Evolutionary conservation across 2,888 invertebrate species (phyloP).

Genomic region (Calliscelio sp.): DNA sequence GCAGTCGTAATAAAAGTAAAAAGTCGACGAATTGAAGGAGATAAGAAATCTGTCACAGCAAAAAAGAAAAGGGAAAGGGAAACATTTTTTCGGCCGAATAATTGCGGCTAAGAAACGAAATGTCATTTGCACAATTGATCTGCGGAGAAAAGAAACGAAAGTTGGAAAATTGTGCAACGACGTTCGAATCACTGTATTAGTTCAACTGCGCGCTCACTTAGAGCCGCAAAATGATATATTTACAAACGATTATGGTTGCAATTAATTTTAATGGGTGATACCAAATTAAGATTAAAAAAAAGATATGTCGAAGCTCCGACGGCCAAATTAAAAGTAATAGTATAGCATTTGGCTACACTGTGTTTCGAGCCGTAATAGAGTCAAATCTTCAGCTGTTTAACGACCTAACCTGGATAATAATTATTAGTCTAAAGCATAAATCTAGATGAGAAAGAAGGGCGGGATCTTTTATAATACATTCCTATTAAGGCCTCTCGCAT

Average conservation of each 20-base stretch:
- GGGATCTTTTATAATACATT: conserved; percentile 73
- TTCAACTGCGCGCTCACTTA: too few relatives aligned
- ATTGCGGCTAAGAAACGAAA: conserved; percentile 48
- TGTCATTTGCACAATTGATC: conserved; percentile 57
- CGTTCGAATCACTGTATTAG: background rate
- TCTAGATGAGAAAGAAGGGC: conserved; percentile 69
- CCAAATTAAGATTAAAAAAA: too few relatives aligned
- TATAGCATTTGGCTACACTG: conserved; percentile 42
- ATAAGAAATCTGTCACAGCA: conserved; percentile 61
- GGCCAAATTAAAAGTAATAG: conserved; percentile 53
- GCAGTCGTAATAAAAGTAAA: conserved; percentile 60
- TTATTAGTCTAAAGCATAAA: conserved; percentile 67
- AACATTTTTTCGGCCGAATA: conserved; percentile 38
- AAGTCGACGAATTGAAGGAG: conserved; percentile 36
- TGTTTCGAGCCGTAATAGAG: conserved; percentile 50
- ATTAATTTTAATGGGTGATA: conserved; percentile 49
- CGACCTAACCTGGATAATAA: conserved; percentile 60
- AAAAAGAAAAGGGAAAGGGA: too few relatives aligned
- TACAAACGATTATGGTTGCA: conserved; percentile 26
- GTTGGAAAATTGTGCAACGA: conserved; percentile 25
- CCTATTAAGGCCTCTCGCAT: conserved; percentile 58
- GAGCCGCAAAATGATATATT: conserved; percentile 23
- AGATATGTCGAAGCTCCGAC: conserved; percentile 3
- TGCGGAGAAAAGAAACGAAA: conserved; percentile 44
- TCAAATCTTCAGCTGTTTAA: conserved; percentile 63